Base-by-base conservation (phyloP, 2,797 vertebrate species). In the Anguilla obscura region DNA sequence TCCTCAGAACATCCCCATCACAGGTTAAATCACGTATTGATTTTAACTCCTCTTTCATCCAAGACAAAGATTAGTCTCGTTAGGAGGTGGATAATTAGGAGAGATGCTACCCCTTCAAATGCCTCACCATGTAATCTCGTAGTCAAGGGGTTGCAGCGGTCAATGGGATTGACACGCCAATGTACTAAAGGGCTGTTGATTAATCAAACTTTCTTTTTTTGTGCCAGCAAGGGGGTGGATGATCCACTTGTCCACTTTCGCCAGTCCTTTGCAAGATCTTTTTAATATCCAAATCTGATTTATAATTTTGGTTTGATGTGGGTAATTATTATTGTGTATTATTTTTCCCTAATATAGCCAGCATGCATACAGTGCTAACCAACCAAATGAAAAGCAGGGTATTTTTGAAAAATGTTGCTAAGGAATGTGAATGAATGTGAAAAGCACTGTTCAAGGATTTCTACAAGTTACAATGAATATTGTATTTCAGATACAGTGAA, bases 31-130 rank as follows among this genome's bases (percentile, higher is more conserved):
- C 45, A 82, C 45, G 24, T n/a, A 82, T 50, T 50, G 79, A 82
- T 82, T 48, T 82, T 24, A 48, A 82, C 21, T 76, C 30, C 71
- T 50, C 18, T 18, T 50, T 50, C 18, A 48, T 24, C 21, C 40
- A 50, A 45, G 79, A 82, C 79, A 82, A 82, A 76, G 18, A 82
- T 82, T 10, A 82, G 79, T 50, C 79, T 82, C 9, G 18, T 82
- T 82, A 82, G 79, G 40, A n/a, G 18, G 79, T 50, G 9, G 45
- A 50, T 50, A 50, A 82, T 82, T 48, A 50, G 76, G 36, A 9
- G 7, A 48, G 18, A 80, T 80, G 18, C 24, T 27, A 80, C 18
- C 40, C 40, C 45, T 82, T 82, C 79, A 82, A 82, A 82, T 48
- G 40, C 79, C 50, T 82, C 21, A 10, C 2, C 79, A 50, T 82